Base-by-base conservation (phyloP, 2,113 vertebrate species). In the Toxotes chatareus region DNA sequence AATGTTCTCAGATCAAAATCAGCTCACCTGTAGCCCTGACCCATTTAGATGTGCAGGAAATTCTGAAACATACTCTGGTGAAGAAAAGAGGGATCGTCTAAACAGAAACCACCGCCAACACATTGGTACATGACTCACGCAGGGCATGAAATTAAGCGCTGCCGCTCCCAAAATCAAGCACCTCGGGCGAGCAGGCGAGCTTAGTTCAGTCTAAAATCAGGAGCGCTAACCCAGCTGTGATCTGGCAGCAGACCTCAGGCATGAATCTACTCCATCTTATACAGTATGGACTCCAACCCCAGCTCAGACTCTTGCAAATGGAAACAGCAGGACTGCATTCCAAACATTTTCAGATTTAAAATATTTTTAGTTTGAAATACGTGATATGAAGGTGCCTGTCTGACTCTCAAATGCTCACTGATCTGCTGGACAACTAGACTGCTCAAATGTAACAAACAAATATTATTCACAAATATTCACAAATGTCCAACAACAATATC, bases 41-140 rank as follows among this genome's bases (percentile, higher is more conserved):
- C 71, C 62, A 86, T 68, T 85, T 80, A 65, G 51, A 83, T 71
- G 4, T 13, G 17, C 31, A 40, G 57, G 16, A 82, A 64, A 62
- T 55, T 6, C 49, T 75, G 14, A 68, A 66, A 75, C 21, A 6
- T 38, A 23, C n/a, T 3, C 59, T 23, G 63, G 44, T 51, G 38
- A 44, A 71, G 21, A 76, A 74, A 82, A 59, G 38, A 49, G 68
- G 36, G 64, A 46, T 77, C 12, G 11, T 81, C 38, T 68, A 60
- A 60, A 11, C 64, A 66, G 63, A 70, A 81, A 85, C 61, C 64
- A 79, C 31, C 36, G 65, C 55, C 53, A 80, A 84, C 86, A 80
- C 82, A 82, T 59, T 80, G 80, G 68, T 79, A 73, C 82, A 73
- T 83, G 79, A 83, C 79, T 89, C 88, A 90, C 17, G 71, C 74